Percentiles rank a stretch among this genome's conserved stretches.
These are phyloP conservation scores for Rhopalosiphum nymphaeae DNA, from an alignment of 2,888 invertebrate species.

Conservation along the genomic window DNA sequence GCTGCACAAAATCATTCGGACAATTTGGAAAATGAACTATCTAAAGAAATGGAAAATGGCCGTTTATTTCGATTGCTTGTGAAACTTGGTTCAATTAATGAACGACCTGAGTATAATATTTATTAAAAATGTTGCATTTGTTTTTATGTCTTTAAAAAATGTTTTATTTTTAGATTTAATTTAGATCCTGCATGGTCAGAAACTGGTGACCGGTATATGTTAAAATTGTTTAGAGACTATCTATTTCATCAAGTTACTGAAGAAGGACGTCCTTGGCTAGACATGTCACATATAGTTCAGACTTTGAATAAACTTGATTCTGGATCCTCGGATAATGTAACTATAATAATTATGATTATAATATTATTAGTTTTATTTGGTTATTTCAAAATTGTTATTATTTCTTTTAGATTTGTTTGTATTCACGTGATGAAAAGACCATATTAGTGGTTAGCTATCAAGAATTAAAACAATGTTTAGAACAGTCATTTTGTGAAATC, in stretches of 20 bases:
- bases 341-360: constrained; percentile 49
- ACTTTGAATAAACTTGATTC: constrained; percentile 93
- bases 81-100: constrained; percentile 94
- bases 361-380: background rate
- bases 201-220: constrained; percentile 97
- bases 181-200: constrained; percentile 96
- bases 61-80: constrained; percentile 90
- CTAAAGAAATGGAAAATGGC: constrained; percentile 95
- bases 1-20: constrained; percentile 89
- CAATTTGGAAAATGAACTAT: constrained; percentile 88
- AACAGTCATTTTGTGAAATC: constrained; percentile 90
- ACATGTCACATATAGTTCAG: constrained; percentile 94
- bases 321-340: constrained; percentile 84
- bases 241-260: constrained; percentile 95
- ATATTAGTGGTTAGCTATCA: constrained; percentile 95
- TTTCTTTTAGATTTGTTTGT: constrained; percentile 84
- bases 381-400: constrained; percentile 64
- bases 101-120: constrained; percentile 87
- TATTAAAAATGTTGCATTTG: background rate
- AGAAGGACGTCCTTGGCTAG: constrained; percentile 95
- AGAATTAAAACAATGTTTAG: constrained; percentile 94
- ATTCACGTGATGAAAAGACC: constrained; percentile 97
- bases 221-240: constrained; percentile 97
- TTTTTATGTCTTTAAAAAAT: background rate
- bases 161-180: constrained; percentile 78